Evolutionary conservation across 2,888 invertebrate genomes (phyloP).

Genomic region (Himalopsyche japonica): DNA sequence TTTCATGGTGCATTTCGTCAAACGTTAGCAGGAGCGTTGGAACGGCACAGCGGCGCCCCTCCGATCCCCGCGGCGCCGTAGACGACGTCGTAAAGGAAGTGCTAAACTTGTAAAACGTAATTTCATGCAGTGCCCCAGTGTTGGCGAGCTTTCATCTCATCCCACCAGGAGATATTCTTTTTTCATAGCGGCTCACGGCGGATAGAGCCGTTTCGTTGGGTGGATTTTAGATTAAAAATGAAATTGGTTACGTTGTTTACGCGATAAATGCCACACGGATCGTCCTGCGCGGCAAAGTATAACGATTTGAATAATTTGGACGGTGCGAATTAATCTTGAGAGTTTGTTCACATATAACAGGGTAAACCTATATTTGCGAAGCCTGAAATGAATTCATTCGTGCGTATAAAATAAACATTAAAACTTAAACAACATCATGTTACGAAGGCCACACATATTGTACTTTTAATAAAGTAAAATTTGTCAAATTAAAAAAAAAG

Average conservation of each 20-base stretch:
- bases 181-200: conserved; percentile 4
- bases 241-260: conserved; percentile 37
- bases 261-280: conserved; percentile 1
- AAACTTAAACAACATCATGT: too few relatives aligned
- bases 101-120: conserved; percentile 42
- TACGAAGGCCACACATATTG: too few relatives aligned
- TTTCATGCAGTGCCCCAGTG: conserved; percentile 38
- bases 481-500: too few relatives aligned
- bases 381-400: too few relatives aligned
- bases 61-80: conserved; percentile 31
- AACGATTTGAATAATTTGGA: conserved; percentile 13
- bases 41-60: conserved; percentile 18
- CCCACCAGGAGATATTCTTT: conserved; percentile 15
- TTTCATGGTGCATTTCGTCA: conserved; percentile 9
- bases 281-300: neutral
- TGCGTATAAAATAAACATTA: too few relatives aligned
- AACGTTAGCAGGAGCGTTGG: conserved; percentile 22
- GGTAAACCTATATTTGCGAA: too few relatives aligned
- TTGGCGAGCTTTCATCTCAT: conserved; percentile 17
- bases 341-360: neutral
- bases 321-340: neutral
- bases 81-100: conserved; percentile 38
- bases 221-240: conserved; percentile 37
- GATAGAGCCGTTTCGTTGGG: conserved; percentile 30
- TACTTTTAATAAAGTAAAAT: too few relatives aligned